Evolutionary conservation across 2,888 invertebrate genomes (phyloP).

Genomic region (Unio delphinus): DNA sequence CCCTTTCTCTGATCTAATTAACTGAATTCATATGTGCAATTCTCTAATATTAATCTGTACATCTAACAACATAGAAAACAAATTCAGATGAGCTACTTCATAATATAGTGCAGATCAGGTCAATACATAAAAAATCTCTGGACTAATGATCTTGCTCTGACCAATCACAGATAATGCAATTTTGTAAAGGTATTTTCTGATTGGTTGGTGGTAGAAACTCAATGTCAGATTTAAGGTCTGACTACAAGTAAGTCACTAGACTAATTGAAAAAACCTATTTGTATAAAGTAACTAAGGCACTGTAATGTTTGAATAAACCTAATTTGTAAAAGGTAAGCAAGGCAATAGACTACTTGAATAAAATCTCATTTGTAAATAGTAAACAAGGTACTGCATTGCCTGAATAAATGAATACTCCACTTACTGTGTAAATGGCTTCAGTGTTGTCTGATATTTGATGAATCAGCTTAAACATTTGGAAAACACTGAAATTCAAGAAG

Average conservation of each 20-base stretch:
- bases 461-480: constrained; percentile 58
- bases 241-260: background rate
- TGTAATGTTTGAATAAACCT: background rate
- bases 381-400: background rate
- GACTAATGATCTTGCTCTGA: no score
- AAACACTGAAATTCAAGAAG: constrained; percentile 45
- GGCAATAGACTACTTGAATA: background rate
- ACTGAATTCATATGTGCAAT: no score
- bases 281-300: background rate
- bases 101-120: no score
- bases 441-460: constrained; percentile 56
- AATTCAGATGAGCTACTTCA: no score
- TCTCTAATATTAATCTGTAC: no score
- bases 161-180: no score
- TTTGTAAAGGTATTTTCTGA: no score
- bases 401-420: background rate
- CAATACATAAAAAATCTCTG: no score
- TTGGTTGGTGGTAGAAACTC: no score
- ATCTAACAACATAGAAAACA: no score
- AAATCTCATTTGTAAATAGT: background rate
- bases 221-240: background rate
- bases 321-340: background rate
- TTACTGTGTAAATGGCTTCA: constrained; percentile 59
- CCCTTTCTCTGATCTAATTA: no score
- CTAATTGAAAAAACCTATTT: background rate